Base-by-base conservation (phyloP, 2,797 vertebrate genomes). In the Dallia pectoralis region DNA sequence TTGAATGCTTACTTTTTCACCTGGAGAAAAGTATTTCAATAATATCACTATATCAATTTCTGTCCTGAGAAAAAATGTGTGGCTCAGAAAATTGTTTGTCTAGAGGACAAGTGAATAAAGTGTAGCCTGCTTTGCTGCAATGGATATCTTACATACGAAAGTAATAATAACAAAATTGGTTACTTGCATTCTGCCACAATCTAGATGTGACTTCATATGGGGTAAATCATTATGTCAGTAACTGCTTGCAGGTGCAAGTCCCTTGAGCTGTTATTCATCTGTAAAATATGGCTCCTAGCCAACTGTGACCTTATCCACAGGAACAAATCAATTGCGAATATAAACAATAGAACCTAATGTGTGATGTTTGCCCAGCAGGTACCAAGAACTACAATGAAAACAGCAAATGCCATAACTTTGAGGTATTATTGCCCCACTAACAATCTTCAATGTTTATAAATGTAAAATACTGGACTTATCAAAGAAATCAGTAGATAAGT, bases 291-390 rank as follows among this genome's bases (percentile, higher is more conserved):
- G 82, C 84, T 83, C 56, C 80, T 76, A 75, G 85, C 80, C 77
- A 71, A 29, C 70, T 49, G 40, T 85, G 86, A 88, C 86, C 87
- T 85, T 72, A 73, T 74, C 63, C 79, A 78, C 16, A 74, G 75
- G 76, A 84, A 82, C 72, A 27, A 88, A 90, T 91, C 88, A 81
- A 90, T 89, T 82, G 79, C 81, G 82, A 71, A 77, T 83, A 48
- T 79, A 77, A 82, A 70, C 74, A 16, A 11, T 56, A 29, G n/a
- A 59, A 25, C 30, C 53, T n/a, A 9, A 76, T 70, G 75, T 48
- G 71, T 68, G 69, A 67, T 0, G 2, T 79, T 82, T 48, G 32
- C 73, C 84, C 48, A n/a, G 70, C 74, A 22, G 72, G 63, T 48
- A 36, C 77, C 65, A 66, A 73, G 69, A 49, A 47, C 16, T 73